Evolutionary conservation across 2,797 vertebrate genomes (phyloP).

Genomic region (Yasuhikotakia modesta): DNA sequence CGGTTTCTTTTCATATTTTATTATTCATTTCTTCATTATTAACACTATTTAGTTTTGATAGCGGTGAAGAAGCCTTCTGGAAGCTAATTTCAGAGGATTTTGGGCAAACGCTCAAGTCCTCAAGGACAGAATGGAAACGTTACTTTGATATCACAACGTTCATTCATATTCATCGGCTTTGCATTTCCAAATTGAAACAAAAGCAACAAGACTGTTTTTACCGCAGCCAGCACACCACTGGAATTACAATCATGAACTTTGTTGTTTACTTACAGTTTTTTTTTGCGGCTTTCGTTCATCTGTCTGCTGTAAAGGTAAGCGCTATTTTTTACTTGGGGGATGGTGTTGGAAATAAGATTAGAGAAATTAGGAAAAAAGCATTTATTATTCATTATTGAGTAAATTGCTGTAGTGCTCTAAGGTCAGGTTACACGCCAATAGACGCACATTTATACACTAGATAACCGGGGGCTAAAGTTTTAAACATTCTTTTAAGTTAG

Average conservation of each 20-base stretch:
- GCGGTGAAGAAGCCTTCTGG: constrained; percentile 22
- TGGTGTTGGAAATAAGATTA: constrained; percentile 15
- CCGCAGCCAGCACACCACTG: constrained; percentile 54
- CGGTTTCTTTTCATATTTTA: not conserved
- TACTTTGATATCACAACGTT: constrained; percentile 62
- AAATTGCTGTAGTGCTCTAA: not conserved
- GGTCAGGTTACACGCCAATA: not conserved
- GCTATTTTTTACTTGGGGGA: not conserved
- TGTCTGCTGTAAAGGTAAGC: constrained; percentile 86
- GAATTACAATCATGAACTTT: constrained; percentile 91
- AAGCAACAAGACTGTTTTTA: constrained; percentile 20
- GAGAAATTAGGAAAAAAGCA: not conserved
- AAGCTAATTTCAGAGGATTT: constrained; percentile 47
- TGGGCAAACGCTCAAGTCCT: constrained; percentile 58
- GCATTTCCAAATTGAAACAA: constrained; percentile 25
- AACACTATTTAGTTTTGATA: not conserved
- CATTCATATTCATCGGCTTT: constrained; percentile 35
- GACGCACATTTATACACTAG: not conserved
- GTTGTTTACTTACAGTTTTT: constrained; percentile 85
- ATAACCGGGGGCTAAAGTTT: not conserved
- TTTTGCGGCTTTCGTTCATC: constrained; percentile 83
- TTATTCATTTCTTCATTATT: not conserved
- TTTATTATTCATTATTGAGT: constrained; percentile 43
- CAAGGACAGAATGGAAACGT: constrained; percentile 68
- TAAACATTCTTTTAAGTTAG: not conserved